Evolutionary conservation across 2,113 vertebrate genomes (phyloP).

Genomic region (Saccopteryx leptura): DNA sequence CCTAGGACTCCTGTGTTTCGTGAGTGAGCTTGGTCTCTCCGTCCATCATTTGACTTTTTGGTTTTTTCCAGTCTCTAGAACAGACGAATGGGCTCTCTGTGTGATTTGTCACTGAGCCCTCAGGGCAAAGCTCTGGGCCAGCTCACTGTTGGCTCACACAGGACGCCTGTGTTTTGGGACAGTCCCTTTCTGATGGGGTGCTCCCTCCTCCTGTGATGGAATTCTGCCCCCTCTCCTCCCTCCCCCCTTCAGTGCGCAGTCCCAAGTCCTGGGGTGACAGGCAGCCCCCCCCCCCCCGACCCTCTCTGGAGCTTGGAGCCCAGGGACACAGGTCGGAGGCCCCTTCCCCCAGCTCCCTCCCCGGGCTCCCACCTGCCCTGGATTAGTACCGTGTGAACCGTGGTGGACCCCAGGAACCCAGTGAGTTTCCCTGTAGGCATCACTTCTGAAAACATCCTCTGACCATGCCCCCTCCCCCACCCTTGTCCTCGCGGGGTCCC

Average conservation of each 20-base stretch:
- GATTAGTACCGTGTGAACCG: no score
- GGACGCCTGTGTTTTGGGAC: accelerated
- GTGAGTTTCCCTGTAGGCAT: neutral
- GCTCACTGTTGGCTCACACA: neutral
- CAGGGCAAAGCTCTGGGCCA: no score
- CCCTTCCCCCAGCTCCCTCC: neutral
- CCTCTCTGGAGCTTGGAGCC: neutral
- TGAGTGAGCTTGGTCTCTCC: neutral
- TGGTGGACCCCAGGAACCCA: neutral
- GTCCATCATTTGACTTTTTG: neutral
- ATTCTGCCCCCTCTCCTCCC: neutral
- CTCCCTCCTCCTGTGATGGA: neutral
- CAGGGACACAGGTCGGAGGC: neutral
- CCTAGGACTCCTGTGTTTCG: neutral
- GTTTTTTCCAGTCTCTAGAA: neutral
- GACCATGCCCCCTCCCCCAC: accelerated
- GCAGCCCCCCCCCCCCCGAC: no score
- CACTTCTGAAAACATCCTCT: neutral
- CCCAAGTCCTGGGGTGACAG: neutral
- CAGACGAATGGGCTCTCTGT: neutral
- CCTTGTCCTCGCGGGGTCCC: neutral
- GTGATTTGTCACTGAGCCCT: neutral
- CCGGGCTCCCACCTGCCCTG: neutral
- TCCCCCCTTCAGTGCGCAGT: neutral
- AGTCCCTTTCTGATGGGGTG: neutral